Evolutionary conservation across 2,888 invertebrate species (phyloP).

Genomic region (Glyphotaelius pellucidus): DNA sequence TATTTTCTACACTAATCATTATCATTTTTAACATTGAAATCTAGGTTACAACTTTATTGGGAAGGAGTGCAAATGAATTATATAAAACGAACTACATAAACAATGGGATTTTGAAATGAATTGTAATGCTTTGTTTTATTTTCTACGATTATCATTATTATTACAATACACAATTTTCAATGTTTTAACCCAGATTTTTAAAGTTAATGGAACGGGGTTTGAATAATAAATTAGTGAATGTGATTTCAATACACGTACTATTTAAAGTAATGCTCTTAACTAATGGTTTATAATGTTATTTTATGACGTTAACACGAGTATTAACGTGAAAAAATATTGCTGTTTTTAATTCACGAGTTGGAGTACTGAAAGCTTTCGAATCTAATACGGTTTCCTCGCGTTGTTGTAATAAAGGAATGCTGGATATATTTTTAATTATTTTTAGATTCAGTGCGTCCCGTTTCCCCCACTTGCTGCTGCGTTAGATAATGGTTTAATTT

Average conservation of each 20-base stretch:
- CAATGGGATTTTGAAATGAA: too few relatives aligned
- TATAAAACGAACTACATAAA: too few relatives aligned
- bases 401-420: background rate
- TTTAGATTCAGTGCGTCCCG: background rate
- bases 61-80: too few relatives aligned
- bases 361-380: background rate
- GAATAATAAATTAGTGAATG: background rate
- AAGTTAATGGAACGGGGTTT: background rate
- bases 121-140: too few relatives aligned
- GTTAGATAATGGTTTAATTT: conserved; percentile 2
- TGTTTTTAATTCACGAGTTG: background rate
- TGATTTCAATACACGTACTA: background rate
- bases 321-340: background rate
- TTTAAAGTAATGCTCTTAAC: background rate
- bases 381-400: background rate
- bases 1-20: too few relatives aligned
- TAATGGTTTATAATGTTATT: background rate
- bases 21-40: too few relatives aligned
- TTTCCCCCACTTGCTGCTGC: background rate
- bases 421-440: background rate
- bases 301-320: background rate
- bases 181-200: background rate
- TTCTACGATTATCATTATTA: too few relatives aligned
- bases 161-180: too few relatives aligned
- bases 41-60: too few relatives aligned